These are phyloP conservation scores for Galago senegalensis DNA, from an alignment of 2,797 vertebrate genomes.

Conservation along the genomic window DNA sequence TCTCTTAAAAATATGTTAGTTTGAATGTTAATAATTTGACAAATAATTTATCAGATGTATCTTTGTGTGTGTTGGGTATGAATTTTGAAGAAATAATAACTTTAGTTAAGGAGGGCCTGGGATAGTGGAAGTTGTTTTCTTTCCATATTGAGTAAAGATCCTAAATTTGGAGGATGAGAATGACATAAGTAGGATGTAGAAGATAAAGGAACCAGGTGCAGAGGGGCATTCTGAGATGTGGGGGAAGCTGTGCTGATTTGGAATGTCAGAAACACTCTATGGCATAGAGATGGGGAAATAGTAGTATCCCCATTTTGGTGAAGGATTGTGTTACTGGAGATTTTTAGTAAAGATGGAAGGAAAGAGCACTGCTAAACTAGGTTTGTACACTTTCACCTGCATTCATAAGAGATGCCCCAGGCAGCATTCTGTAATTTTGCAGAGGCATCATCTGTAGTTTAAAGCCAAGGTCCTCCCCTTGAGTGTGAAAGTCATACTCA, in stretches of 20 bases:
- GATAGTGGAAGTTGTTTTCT: not conserved
- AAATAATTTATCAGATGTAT: not conserved
- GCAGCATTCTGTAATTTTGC: not conserved
- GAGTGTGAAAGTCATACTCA: not conserved
- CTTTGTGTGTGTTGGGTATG: not conserved
- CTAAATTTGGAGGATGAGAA: not conserved
- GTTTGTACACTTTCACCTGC: not conserved
- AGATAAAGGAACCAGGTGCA: not conserved
- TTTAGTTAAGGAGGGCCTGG: not conserved
- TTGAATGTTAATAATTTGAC: not conserved
- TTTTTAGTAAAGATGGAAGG: not conserved
- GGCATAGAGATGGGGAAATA: not conserved
- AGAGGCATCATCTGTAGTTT: rapidly evolving
- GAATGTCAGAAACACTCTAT: not conserved
- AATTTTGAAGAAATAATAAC: not conserved
- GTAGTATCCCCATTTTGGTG: not conserved
- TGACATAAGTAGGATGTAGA: not conserved
- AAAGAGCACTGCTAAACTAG: not conserved
- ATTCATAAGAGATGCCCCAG: not conserved
- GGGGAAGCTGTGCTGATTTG: not conserved
- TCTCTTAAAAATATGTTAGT: not conserved
- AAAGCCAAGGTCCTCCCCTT: not conserved
- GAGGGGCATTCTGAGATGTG: not conserved
- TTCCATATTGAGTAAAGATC: not conserved
- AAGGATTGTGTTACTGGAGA: not conserved